Evolutionary conservation across 1,140 invertebrate species (phyloP), one percentile per base, ranked within the genome.

Genomic region (Drosophila willistoni): DNA sequence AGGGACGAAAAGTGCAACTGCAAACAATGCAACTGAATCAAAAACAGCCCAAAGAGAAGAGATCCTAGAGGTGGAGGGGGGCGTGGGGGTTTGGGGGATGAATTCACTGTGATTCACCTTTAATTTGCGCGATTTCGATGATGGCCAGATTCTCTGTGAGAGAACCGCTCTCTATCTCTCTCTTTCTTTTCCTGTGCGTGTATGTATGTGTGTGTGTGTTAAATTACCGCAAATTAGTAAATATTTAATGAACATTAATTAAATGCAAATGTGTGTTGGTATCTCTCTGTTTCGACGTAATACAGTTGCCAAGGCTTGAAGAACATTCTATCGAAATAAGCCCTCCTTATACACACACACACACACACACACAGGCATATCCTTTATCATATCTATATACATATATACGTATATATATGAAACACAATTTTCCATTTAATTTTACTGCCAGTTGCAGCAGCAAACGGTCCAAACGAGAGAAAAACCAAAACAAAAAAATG

Each of bases 201-300:
- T 71, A n/a, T n/a, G n/a, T n/a, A n/a, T n/a, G n/a, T n/a, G n/a
- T n/a, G n/a, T 71, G 69, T 75, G 68, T 39, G 79, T 71, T 82
- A 83, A 83, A 87, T 79, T 73, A 82, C 81, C 85, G 64, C 83
- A 87, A 51, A 89, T 83, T 87, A 77, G 83, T 87, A 87, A 87
- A 87, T 87, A 87, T 87, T 87, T 87, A 83, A 87, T 83, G 83
- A 80, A 83, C 83, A 87, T 87, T 87, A 87, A 87, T 87, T 87
- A 83, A 83, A 86, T 87, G 83, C 79, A 79, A 79, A 83, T 86
- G 82, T 71, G 83, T 71, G 33, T 19, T 14, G 33, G 56, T 12
- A 19, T 17, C 17, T 39, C 56, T 39, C 56, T 19, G 33, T n/a
- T 7, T 59, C 33, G 19, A 59, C 54, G 22, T 29, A 25, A 56